phyloP scores from a whole-genome alignment of 2,797 vertebrate genomes.

The Strix occidentalis region DNA sequence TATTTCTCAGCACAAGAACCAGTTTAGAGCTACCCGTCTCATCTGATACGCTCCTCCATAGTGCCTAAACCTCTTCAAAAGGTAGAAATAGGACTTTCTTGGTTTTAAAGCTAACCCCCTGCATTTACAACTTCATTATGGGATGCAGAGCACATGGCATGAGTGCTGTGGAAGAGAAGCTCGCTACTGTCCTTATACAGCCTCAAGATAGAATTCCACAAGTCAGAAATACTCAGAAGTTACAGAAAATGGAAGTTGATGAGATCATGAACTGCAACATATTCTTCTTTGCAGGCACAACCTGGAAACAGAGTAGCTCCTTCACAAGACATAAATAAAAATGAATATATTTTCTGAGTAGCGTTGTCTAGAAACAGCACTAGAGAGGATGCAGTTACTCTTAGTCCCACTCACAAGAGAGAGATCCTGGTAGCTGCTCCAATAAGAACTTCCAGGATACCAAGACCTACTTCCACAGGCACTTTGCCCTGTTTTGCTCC shows the following conservation, averaged over 20 bases:
- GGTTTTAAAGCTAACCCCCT: neutral
- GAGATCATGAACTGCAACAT: neutral
- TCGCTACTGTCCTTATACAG: neutral
- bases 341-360: neutral
- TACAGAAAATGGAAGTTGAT: neutral
- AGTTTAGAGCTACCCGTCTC: neutral
- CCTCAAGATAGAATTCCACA: neutral
- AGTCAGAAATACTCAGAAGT: neutral
- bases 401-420: rapidly evolving
- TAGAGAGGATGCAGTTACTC: neutral
- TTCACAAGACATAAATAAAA: neutral
- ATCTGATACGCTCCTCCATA: neutral
- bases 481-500: neutral
- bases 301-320: neutral
- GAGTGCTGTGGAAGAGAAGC: neutral
- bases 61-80: neutral
- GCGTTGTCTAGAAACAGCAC: neutral
- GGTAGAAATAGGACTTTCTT: neutral
- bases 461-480: neutral
- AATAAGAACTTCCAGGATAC: neutral
- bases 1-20: neutral
- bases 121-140: neutral
- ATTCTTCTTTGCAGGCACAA: neutral
- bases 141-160: neutral
- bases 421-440: neutral